Base-by-base conservation (phyloP, 1,140 invertebrate genomes). In the Drosophila tani region DNA sequence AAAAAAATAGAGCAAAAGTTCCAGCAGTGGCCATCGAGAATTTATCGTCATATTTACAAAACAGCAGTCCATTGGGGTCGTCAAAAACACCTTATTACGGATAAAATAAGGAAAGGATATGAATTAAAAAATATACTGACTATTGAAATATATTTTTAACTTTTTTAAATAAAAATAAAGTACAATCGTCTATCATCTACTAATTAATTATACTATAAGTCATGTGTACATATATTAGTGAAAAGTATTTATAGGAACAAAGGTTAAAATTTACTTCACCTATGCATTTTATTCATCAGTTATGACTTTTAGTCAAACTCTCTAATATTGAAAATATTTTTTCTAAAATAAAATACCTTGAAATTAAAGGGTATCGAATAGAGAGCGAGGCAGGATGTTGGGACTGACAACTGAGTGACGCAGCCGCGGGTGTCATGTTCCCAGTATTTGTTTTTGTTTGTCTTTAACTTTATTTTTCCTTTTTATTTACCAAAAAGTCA, bases 21-120 rank as follows among this genome's bases (percentile, higher is more conserved):
- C 57, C 65, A 40, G 70, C 76, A 56, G 51, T 87, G 53, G 53
- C 76, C 41, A 85, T 59, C 58, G 50, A 71, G 49, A 87, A 81
- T 71, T 68, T 81, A 81, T 87, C 73, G 66, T 75, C 77, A 88
- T 87, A 84, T 87, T 87, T 87, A 75, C 78, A 88, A 81, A 88
- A 75, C 82, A 74, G 58, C 64, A 76, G 71, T 74, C 29, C 51
- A 57, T 29, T 70, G 51, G 63, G 75, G 45, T 86, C 63, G 64
- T 82, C 79, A 77, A 75, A 75, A 67, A 81, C 56, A 76, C 46
- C 69, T 74, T 81, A 74, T 81, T 74, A 75, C 27, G 53, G 64
- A 73, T 70, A 41, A 73, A 66, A 67, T 38, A 0, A 6, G 3
- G 14, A 9, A 19, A 24, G 15, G 5, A 32, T 9, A 5, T 2